Conservation (phyloP, 2,113 vertebrate species). For the Talpa occidentalis region DNA sequence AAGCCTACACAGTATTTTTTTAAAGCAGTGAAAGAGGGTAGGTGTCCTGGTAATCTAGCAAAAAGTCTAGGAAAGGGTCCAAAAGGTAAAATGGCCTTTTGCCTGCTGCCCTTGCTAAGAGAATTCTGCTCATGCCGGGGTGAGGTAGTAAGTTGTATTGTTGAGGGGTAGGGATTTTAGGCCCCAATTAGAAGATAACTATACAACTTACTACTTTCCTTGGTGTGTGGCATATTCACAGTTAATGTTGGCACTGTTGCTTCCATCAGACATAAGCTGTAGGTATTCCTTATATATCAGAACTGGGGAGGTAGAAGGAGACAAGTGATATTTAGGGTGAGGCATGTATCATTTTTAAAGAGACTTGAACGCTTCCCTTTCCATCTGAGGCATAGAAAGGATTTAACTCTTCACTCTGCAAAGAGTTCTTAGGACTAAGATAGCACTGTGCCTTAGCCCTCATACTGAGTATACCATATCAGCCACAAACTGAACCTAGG, state of each 20-base stretch:
- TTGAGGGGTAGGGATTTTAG: slow-evolving; percentile 93
- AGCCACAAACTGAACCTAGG: slow-evolving; percentile 27
- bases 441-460: slow-evolving; percentile 45
- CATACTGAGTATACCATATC: background rate
- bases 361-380: slow-evolving; percentile 25
- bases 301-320: background rate
- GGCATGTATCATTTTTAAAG: slow-evolving; percentile 16
- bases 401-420: slow-evolving; percentile 45
- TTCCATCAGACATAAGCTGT: background rate
- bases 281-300: slow-evolving; percentile 12
- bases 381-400: slow-evolving; percentile 17
- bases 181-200: slow-evolving; percentile 95
- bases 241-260: slow-evolving; percentile 30
- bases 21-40: slow-evolving; percentile 55
- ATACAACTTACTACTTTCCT: slow-evolving; percentile 98
- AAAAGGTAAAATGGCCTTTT: slow-evolving; percentile 32
- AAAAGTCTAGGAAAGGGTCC: slow-evolving; percentile 45
- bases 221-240: slow-evolving; percentile 69
- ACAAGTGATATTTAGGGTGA: slow-evolving; percentile 22
- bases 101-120: slow-evolving; percentile 42
- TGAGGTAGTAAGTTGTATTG: slow-evolving; percentile 99
- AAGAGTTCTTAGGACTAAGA: slow-evolving; percentile 12
- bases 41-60: slow-evolving; percentile 52
- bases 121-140: slow-evolving; percentile 84
- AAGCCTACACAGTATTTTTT: slow-evolving; percentile 60